These are phyloP conservation scores for Macaria notata DNA, from an alignment of 2,888 invertebrate species.

Conservation along the genomic window DNA sequence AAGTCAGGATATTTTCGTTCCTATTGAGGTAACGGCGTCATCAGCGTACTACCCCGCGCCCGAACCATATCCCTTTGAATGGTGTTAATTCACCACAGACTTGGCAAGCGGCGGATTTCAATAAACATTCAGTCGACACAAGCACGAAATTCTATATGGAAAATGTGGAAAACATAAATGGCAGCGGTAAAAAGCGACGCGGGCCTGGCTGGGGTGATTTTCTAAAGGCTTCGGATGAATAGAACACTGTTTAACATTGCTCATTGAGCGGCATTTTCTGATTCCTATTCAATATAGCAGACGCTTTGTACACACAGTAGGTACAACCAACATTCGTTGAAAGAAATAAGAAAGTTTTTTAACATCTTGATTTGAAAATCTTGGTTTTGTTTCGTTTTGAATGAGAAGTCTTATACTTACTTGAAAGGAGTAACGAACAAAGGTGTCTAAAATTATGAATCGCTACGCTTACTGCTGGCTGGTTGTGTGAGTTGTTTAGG, in stretches of 20 bases:
- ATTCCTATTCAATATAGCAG: constrained; percentile 64
- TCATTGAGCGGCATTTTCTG: constrained; percentile 74
- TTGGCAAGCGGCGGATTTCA: constrained; percentile 64
- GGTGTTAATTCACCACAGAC: constrained; percentile 73
- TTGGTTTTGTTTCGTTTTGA: constrained; percentile 41
- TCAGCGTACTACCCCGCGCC: constrained; percentile 9
- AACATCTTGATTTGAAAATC: constrained; percentile 49
- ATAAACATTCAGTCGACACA: constrained; percentile 63
- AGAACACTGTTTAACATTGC: constrained; percentile 75
- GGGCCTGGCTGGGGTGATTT: constrained; percentile 75
- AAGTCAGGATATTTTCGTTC: no score
- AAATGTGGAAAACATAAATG: constrained; percentile 77
- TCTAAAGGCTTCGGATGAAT: constrained; percentile 78
- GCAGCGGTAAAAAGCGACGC: constrained; percentile 66
- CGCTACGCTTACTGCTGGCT: not conserved
- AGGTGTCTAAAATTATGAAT: constrained; percentile 29
- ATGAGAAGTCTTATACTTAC: constrained; percentile 27
- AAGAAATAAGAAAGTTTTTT: constrained; percentile 47
- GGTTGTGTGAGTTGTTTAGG: no score
- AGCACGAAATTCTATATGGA: constrained; percentile 70
- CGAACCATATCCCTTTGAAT: constrained; percentile 46
- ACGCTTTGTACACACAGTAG: constrained; percentile 48
- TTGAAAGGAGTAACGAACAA: constrained; percentile 39
- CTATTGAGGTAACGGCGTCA: constrained; percentile 6
- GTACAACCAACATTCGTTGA: constrained; percentile 29